Evolutionary conservation across 2,797 vertebrate genomes (phyloP).

Genomic region (Microctenopoma lineatum): DNA sequence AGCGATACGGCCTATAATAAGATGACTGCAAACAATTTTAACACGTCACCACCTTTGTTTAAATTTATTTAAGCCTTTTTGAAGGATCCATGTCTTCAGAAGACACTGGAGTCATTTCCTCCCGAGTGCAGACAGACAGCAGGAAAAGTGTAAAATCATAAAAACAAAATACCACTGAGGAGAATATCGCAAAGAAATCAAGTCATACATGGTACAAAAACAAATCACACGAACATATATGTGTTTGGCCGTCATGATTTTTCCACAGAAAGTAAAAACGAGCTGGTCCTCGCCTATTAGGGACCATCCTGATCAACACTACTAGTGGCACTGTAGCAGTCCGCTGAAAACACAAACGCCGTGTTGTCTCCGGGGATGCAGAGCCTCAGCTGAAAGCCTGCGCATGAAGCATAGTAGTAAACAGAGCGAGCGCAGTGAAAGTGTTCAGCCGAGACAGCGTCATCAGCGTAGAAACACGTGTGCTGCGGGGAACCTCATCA

Average conservation of each 20-base stretch:
- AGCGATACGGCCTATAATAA: neutral
- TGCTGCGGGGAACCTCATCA: no score
- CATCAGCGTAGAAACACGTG: constrained; percentile 34
- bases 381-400: constrained; percentile 30
- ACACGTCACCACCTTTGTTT: neutral
- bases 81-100: constrained; percentile 35
- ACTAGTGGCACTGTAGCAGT: constrained; percentile 14
- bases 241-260: constrained; percentile 46
- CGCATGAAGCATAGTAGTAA: constrained; percentile 14
- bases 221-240: constrained; percentile 20
- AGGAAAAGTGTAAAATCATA: neutral
- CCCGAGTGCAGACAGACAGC: constrained; percentile 11
- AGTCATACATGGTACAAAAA: constrained; percentile 35
- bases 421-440: constrained; percentile 10
- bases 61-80: constrained; percentile 29
- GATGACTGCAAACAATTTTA: constrained; percentile 18
- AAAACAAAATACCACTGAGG: constrained; percentile 8
- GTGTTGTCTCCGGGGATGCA: constrained; percentile 12
- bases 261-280: constrained; percentile 51
- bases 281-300: constrained; percentile 19
- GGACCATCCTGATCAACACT: constrained; percentile 33
- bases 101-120: constrained; percentile 18
- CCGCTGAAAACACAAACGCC: constrained; percentile 21
- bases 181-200: constrained; percentile 25
- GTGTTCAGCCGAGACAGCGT: constrained; percentile 16